A percentile compares a stretch with the other conserved stretches of the same genome.
These are phyloP conservation scores for Salvator merianae DNA, from an alignment of 2,113 vertebrate species.

Conservation along the genomic window DNA sequence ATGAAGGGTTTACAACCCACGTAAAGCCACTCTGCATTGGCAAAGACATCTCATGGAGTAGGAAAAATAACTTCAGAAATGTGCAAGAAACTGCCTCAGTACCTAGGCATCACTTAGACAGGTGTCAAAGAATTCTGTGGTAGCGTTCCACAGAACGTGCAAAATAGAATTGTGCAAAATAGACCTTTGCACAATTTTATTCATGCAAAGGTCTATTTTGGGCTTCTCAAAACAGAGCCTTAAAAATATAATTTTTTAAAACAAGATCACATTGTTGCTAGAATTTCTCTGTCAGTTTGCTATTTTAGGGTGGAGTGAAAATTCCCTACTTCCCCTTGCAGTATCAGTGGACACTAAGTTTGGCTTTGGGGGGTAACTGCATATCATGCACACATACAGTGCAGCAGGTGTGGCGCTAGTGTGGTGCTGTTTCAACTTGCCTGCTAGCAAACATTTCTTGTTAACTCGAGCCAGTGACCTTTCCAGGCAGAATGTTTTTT, in stretches of 20 bases:
- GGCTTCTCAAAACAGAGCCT: background rate
- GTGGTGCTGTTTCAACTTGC: too few relatives aligned
- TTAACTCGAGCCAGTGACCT: too few relatives aligned
- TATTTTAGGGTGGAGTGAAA: background rate
- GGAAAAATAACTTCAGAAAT: background rate
- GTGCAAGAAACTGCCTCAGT: background rate
- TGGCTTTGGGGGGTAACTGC: too few relatives aligned
- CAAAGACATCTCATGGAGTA: background rate
- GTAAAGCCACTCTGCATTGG: background rate
- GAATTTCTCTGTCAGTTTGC: background rate
- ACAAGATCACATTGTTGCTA: background rate
- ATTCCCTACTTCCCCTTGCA: background rate
- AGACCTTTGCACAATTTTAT: accelerated
- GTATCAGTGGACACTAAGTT: too few relatives aligned
- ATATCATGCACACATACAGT: too few relatives aligned
- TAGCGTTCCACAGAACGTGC: too few relatives aligned
- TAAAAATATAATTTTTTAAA: background rate
- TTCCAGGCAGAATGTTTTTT: too few relatives aligned
- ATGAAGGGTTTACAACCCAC: constrained; percentile 33
- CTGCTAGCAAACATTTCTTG: too few relatives aligned
- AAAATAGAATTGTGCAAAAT: too few relatives aligned
- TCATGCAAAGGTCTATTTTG: background rate
- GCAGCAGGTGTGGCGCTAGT: too few relatives aligned
- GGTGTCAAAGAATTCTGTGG: accelerated
- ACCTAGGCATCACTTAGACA: background rate